Conservation (phyloP, 2,888 invertebrate species). For the Ariolimax columbianus region DNA sequence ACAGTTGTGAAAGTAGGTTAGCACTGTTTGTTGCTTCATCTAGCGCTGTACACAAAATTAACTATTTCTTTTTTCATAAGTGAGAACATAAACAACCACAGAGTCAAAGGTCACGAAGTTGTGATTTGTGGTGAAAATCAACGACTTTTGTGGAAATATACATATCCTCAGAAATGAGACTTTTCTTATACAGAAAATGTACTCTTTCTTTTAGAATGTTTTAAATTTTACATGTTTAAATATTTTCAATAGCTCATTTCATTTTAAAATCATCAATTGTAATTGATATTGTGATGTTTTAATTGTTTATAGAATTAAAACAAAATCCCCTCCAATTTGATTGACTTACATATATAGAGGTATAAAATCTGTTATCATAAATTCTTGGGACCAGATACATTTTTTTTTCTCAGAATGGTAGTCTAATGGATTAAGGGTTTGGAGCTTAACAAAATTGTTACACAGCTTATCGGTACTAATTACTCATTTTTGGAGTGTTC, state of each 20-base stretch:
- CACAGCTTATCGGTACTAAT: too few species aligned
- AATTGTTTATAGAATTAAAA: too few species aligned
- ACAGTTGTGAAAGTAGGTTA: slow-evolving; percentile 35
- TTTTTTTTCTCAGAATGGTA: too few species aligned
- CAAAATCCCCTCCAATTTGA: too few species aligned
- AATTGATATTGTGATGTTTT: neutral
- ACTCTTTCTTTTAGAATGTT: neutral
- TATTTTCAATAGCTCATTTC: neutral
- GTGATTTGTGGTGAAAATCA: neutral
- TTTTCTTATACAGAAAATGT: neutral
- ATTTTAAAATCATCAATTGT: neutral
- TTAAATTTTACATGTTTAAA: slow-evolving; percentile 2
- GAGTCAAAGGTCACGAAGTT: neutral
- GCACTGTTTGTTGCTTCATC: neutral
- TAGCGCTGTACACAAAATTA: neutral
- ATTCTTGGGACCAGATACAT: too few species aligned
- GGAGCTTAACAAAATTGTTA: too few species aligned
- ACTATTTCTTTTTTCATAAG: neutral
- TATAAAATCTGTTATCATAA: too few species aligned
- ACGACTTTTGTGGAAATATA: neutral
- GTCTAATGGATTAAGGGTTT: too few species aligned
- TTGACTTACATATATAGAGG: too few species aligned
- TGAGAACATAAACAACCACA: neutral
- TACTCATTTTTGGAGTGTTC: too few species aligned
- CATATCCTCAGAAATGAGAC: neutral